Evolutionary conservation across 2,888 invertebrate genomes (phyloP).

Genomic region (Phengaris arion): DNA sequence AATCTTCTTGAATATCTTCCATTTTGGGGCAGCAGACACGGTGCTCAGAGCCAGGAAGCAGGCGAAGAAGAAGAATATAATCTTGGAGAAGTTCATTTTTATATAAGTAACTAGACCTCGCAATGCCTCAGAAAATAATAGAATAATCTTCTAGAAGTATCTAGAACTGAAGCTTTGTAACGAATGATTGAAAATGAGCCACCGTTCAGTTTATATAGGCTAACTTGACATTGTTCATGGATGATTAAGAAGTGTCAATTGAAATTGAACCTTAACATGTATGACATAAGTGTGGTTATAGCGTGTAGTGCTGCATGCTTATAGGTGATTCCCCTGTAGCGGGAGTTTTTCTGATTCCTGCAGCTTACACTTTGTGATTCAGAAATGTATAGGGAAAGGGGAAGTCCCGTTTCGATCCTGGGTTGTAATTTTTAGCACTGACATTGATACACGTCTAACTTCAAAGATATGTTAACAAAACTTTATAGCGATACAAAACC

Average conservation of each 20-base stretch:
- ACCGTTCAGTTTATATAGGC: background rate
- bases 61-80: constrained; percentile 51
- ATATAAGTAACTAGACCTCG: background rate
- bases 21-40: constrained; percentile 49
- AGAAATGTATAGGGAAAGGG: background rate
- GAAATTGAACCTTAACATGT: background rate
- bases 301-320: background rate
- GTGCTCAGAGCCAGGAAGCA: constrained; percentile 46
- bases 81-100: constrained; percentile 52
- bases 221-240: background rate
- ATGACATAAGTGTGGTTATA: background rate
- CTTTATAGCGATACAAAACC: too few species aligned
- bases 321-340: background rate
- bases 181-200: background rate
- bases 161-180: background rate
- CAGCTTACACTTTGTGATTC: background rate
- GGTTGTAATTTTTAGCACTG: too few species aligned
- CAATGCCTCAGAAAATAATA: background rate
- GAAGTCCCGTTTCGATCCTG: background rate
- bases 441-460: background rate
- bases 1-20: constrained; percentile 55
- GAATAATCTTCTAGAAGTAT: background rate
- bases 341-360: background rate
- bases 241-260: background rate
- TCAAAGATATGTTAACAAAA: too few species aligned